Evolutionary conservation across 2,113 vertebrate genomes (phyloP).

Genomic region (Dasyornis broadbenti): DNA sequence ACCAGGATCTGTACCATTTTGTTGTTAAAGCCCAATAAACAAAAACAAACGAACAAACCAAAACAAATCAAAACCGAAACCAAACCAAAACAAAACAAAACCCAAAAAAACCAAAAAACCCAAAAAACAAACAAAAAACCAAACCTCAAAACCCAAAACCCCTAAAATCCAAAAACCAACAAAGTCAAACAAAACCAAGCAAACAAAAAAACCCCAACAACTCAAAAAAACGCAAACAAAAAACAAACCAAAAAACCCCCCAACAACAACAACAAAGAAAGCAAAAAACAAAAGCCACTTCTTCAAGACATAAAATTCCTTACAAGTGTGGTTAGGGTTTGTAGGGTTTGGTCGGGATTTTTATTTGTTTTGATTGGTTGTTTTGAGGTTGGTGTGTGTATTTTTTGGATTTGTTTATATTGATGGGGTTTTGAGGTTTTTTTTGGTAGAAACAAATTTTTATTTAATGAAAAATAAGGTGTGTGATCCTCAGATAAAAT

Average conservation of each 20-base stretch:
- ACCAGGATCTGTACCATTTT: background rate
- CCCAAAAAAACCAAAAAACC: no score
- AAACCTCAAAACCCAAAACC: no score
- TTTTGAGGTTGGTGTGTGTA: background rate
- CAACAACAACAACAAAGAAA: no score
- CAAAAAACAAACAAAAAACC: no score
- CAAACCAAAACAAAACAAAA: no score
- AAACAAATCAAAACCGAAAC: no score
- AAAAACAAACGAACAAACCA: background rate
- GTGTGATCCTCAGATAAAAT: background rate
- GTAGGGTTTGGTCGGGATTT: background rate
- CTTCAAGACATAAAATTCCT: background rate
- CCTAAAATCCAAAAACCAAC: no score
- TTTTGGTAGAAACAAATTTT: background rate
- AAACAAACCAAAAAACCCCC: no score
- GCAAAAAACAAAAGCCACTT: background rate
- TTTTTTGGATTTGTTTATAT: background rate
- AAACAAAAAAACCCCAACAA: no score
- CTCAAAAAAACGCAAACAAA: no score
- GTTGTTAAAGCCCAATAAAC: background rate
- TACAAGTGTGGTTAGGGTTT: background rate
- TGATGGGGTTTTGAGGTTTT: rapidly evolving
- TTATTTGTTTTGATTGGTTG: background rate
- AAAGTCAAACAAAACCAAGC: no score
- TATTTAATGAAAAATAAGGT: background rate